Evolutionary conservation across 1,140 invertebrate genomes (phyloP), one percentile per base, ranked within the genome.

Genomic region (Tetramorium simillimum): DNA sequence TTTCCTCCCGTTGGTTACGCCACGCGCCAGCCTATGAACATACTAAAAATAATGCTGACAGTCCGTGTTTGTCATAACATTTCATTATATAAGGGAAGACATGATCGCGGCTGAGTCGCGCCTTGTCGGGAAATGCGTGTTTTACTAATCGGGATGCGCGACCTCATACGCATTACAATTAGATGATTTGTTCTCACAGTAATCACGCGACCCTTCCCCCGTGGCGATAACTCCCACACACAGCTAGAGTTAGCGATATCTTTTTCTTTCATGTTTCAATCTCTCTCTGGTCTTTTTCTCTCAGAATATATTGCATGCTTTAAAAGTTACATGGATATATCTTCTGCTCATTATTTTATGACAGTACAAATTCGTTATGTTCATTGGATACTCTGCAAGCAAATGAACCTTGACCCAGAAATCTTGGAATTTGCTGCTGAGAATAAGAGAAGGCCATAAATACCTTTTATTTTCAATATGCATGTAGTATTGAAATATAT

Each of bases 41-140:
- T 70, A 82, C 53, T 88, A 90, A 90, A 90, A 90, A 90, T 90
- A 90, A 56, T 60, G 18, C 51, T 85, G 81, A 90, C 75, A 88
- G 46, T 12, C 24, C 40, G 24, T n/a, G n/a, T 84, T 77, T 43
- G 72, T 70, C 37, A 88, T 85, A 86, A 81, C 12, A 60, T 60
- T 75, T 49, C 33, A 92, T 92, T 92, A 92, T 92, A 51, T 91
- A 91, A 92, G 90, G 80, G 86, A 56, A 21, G 49, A 63, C 65
- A 62, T 60, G 49, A 85, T 73, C 46, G 56, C 63, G 53, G 2
- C 3, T 51, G 28, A 72, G 2, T 85, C 21, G 73, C 43, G 16
- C 46, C n/a, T 81, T 37, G 2, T 28, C 14, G 33, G 21, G 67
- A 63, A 80, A 75, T 62, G n/a, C 67, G 0, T 6, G 65, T 53